Evolutionary conservation across 2,113 vertebrate species (phyloP), one percentile per base, ranked within the genome.

Genomic region (Embiotoca jacksoni): DNA sequence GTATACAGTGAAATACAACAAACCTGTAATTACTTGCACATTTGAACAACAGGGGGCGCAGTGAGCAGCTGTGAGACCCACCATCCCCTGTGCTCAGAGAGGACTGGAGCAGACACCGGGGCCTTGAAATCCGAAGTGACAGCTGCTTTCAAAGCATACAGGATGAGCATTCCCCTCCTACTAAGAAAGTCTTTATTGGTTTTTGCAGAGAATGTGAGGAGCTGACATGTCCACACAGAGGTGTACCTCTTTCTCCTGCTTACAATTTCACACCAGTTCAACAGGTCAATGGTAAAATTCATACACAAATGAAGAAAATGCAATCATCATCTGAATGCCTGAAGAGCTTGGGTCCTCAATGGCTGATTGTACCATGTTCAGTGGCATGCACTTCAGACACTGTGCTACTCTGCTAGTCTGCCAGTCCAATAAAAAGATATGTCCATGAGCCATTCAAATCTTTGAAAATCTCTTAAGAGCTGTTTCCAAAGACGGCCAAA

Each of bases 21-120:
- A 31, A 56, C 7, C 13, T 75, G 46, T 39, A 56, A 82, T 58
- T 65, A 79, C 54, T 84, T 84, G 77, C 76, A 10, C 31, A 9
- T 75, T 6, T 80, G 70, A 78, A 14, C 89, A 89, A 80, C 37
- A 72, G 91, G 76, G 84, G 91, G 84, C 55, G 84, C 83, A 68
- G 65, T 82, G 65, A 71, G 81, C 68, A 62, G 66, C 53, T 54
- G 3, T 32, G 55, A 65, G 39, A 35, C 67, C 39, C 44, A 15
- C 32, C 32, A 49, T 36, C 41, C 64, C 63, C 57, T 71, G 15
- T 47, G 13, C 37, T 52, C 44, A 39, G 16, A 33, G 10, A 35
- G 49, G 66, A 39, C n/a, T 56, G 10, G 35, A 74, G 55, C 67
- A 61, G 39, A 66, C 59, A 65, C 31, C 41, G 39, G 3, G 36